phyloP scores from a whole-genome alignment of 2,888 invertebrate species.

The Diloba caeruleocephala region DNA sequence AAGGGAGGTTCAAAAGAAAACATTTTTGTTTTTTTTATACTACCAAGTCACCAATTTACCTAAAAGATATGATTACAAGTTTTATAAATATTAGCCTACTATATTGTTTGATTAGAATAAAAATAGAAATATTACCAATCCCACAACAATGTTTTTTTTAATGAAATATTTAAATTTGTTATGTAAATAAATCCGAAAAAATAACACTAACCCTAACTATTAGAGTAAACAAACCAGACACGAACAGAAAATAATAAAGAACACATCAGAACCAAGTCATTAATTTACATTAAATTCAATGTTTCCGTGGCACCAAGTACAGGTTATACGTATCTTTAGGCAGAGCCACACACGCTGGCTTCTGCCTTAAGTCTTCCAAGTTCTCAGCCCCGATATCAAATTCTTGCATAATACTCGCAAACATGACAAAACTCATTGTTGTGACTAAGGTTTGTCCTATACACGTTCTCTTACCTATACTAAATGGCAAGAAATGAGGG shows the following conservation, averaged over 20 bases:
- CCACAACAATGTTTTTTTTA: too few relatives aligned
- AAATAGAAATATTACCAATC: too few relatives aligned
- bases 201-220: too few relatives aligned
- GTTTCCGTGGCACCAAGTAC: slow-evolving; percentile 87
- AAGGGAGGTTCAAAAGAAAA: too few relatives aligned
- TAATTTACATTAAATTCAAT: slow-evolving; percentile 55
- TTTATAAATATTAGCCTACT: too few relatives aligned
- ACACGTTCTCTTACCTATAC: slow-evolving; percentile 95
- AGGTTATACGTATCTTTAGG: slow-evolving; percentile 92
- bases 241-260: slow-evolving; percentile 12
- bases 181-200: too few relatives aligned
- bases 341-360: slow-evolving; percentile 92
- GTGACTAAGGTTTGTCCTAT: slow-evolving; percentile 95
- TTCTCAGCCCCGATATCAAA: slow-evolving; percentile 91
- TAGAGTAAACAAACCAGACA: too few relatives aligned
- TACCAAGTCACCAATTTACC: too few relatives aligned
- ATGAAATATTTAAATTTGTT: too few relatives aligned
- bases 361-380: slow-evolving; percentile 86
- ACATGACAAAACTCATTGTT: slow-evolving; percentile 92
- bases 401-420: slow-evolving; percentile 92
- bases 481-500: slow-evolving; percentile 95
- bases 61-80: too few relatives aligned
- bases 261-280: slow-evolving; percentile 25
- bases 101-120: too few relatives aligned
- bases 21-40: too few relatives aligned